Evolutionary conservation across 2,113 vertebrate genomes (phyloP).

Genomic region (Mastomys natalensis): DNA sequence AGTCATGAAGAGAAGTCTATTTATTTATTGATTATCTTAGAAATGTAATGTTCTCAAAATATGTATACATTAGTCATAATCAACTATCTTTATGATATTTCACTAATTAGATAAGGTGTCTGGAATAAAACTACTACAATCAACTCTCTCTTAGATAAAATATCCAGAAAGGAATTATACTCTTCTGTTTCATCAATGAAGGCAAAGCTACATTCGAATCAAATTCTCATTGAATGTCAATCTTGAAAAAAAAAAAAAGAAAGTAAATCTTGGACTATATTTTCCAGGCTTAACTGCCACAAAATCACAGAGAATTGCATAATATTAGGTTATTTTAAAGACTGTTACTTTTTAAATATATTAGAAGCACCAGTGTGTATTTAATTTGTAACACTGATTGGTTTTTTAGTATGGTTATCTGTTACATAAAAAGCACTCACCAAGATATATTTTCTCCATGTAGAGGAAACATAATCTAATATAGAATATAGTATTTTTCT

Average conservation of each 20-base stretch:
- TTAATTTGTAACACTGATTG: neutral
- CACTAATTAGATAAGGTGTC: constrained; percentile 38
- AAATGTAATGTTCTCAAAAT: neutral
- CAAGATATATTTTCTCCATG: neutral
- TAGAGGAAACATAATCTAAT: neutral
- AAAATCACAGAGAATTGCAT: neutral
- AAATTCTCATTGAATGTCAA: constrained; percentile 37
- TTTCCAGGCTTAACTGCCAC: neutral
- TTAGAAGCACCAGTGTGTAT: neutral
- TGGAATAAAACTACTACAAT: constrained; percentile 47
- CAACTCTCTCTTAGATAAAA: constrained; percentile 27
- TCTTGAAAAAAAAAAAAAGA: too few relatives aligned
- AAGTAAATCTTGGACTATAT: neutral
- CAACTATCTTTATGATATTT: neutral
- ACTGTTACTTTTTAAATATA: constrained; percentile 17
- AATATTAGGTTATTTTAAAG: constrained; percentile 40
- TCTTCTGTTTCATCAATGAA: constrained; percentile 17
- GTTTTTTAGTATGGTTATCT: neutral
- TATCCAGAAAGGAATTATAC: neutral
- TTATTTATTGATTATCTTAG: neutral
- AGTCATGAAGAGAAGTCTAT: neutral
- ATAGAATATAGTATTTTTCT: neutral
- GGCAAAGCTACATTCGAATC: constrained; percentile 3
- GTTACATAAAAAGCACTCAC: neutral
- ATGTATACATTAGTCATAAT: neutral